Evolutionary conservation across 2,888 invertebrate species (phyloP), one percentile per base, ranked within the genome.

Genomic region (Eupithecia vulgata): DNA sequence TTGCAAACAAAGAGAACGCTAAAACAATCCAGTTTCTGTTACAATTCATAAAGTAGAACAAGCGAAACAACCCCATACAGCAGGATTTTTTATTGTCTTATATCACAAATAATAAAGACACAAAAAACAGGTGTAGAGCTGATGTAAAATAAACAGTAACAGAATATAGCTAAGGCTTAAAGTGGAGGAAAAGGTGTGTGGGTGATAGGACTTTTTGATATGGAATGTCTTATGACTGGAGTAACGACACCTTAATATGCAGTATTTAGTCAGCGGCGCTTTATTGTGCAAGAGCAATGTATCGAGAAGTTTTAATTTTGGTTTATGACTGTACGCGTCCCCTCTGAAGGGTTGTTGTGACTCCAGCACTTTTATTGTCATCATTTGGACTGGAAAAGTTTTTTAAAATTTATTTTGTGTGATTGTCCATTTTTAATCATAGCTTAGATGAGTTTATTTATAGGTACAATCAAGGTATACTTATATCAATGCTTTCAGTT

Each of bases 261-360:
- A 88, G 93, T 93, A 92, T 92, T 94, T 94, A 94, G 93, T 90
- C 86, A 88, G 86, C 82, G 87, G 87, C 85, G 87, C 87, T 89
- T 86, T 85, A 90, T 94, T 94, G 93, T 93, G 88, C 85, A 83
- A 82, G 88, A 80, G 92, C 90, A 93, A 93, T 94, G 94, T 94
- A 93, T 91, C 89, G 93, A 88, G 87, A 92, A 94, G 85, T 94
- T 94, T 94, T 94, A 94, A 94, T 94, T 93, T 92, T 91, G 92
- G 87, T 93, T 93, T 92, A 94, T 93, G 92, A 87, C 80, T 86
- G 90, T 85, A 82, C 84, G 81, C 86, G 83, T 83, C 82, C 88
- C 88, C 88, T 88, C 83, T 73, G 72, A 72, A 76, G 76, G 75
- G 75, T 42, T 71, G 76, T 76, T 76, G 72, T 75, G 73, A 78